Evolutionary conservation across 2,797 vertebrate species (phyloP).

Genomic region (Setipinna tenuifilis): DNA sequence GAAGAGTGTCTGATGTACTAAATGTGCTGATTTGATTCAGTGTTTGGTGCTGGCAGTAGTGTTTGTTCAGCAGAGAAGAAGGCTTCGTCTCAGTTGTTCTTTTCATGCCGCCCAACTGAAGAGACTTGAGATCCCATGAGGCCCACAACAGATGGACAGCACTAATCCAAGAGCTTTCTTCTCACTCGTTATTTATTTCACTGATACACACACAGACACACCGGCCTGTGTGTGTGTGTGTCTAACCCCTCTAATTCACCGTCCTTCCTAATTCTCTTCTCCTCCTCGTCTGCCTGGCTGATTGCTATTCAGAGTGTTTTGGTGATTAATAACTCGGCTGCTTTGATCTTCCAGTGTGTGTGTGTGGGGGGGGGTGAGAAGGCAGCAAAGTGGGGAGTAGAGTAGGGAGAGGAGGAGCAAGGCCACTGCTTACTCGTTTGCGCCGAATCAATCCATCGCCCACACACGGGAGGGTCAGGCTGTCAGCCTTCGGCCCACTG

Average conservation of each 20-base stretch:
- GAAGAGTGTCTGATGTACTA: not conserved
- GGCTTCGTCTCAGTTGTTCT: not conserved
- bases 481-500: not conserved
- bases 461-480: conserved; percentile 38
- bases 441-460: conserved; percentile 68
- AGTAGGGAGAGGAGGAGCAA: conserved; percentile 52
- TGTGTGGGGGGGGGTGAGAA: no score
- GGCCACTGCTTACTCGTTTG: conserved; percentile 58
- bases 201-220: conserved; percentile 2
- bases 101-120: not conserved
- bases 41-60: not conserved
- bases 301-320: conserved; percentile 61
- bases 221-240: not conserved
- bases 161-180: conserved; percentile 9
- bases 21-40: not conserved
- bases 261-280: conserved; percentile 76
- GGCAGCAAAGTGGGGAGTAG: no score
- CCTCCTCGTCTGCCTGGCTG: conserved; percentile 62
- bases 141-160: conserved; percentile 3
- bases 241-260: conserved; percentile 64
- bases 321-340: conserved; percentile 77
- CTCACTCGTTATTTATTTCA: conserved; percentile 9
- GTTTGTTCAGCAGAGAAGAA: conserved; percentile 3
- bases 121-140: not conserved
- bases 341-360: conserved; percentile 71